Evolutionary conservation across 2,797 vertebrate species (phyloP), one percentile per base, ranked within the genome.

Genomic region (Aphelocoma californica): DNA sequence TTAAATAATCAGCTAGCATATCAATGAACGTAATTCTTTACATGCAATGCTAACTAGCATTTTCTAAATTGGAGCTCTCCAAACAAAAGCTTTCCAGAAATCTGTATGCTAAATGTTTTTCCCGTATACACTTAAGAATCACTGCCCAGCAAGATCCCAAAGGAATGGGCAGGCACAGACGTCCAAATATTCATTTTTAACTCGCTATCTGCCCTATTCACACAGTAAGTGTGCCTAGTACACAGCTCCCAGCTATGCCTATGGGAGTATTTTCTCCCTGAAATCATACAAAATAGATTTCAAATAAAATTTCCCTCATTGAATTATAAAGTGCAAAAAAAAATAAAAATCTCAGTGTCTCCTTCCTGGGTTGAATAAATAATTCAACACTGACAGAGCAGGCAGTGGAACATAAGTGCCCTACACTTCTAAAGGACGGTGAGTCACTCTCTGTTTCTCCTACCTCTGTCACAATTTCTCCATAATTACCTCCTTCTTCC

Each of bases 231-330:
- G 23, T 82, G 42, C 31, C 31, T 75, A 79, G 34, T 21, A 73
- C 70, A 81, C 36, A 77, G 64, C 44, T 81, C 70, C 40, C 40
- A 93, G 62, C 40, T 80, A 81, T 38, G 74, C 66, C 60, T 58
- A 24, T 54, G 40, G 51, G 47, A 86, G 32, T 65, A 69, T 10
- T 93, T 75, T 79, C 67, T 38, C 28, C 66, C 78, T 60, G 34
- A 80, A 95, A 87, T 71, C 11, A 86, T 48, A 85, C 36, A 85
- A 88, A 94, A 81, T 16, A 81, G 7, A 71, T 69, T 82, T 94
- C 31, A 86, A 90, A 86, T 19, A 69, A 74, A 53, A 80, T 82
- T 38, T 47, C 13, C 20, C 38, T 65, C 31, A 42, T 0, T 61
- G 31, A 87, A 84, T 71, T 58, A 47, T 3, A 7, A 62, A 44